phyloP scores from a whole-genome alignment of 1,140 invertebrate genomes.

The Solen grandis region DNA sequence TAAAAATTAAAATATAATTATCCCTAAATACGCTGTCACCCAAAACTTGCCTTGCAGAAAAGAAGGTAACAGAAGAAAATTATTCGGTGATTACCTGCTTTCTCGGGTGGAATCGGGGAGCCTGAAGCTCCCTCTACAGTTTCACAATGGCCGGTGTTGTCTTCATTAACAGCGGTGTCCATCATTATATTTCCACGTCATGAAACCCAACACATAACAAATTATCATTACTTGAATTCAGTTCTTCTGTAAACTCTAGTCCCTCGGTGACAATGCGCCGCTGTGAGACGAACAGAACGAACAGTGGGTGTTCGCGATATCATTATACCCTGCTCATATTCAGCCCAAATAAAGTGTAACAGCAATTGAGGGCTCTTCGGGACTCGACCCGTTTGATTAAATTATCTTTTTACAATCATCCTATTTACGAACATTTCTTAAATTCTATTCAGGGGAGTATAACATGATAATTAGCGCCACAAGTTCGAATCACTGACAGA shows the following conservation, averaged over 20 bases:
- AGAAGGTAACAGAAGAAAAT: too few relatives aligned
- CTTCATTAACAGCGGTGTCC: neutral
- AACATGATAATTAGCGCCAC: constrained; percentile 51
- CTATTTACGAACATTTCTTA: constrained; percentile 33
- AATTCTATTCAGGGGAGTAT: constrained; percentile 7
- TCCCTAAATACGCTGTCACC: too few relatives aligned
- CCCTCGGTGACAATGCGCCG: neutral
- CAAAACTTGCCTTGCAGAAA: too few relatives aligned
- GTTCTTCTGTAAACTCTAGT: neutral
- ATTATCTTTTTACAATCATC: constrained; percentile 56
- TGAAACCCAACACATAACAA: neutral
- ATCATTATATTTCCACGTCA: neutral
- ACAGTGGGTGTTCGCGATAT: constrained; percentile 21
- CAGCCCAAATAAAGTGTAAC: constrained; percentile 14
- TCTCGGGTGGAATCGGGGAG: too few relatives aligned
- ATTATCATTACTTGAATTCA: neutral
- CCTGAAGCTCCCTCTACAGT: too few relatives aligned
- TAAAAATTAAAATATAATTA: too few relatives aligned
- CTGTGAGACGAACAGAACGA: neutral
- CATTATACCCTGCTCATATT: constrained; percentile 36
- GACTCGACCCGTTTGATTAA: constrained; percentile 54
- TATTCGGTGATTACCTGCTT: too few relatives aligned
- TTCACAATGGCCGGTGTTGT: too few relatives aligned
- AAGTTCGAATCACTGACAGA: constrained; percentile 21
- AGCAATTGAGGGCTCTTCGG: constrained; percentile 26